phyloP scores from a whole-genome alignment of 2,113 vertebrate species.

The Pteropus alecto region DNA sequence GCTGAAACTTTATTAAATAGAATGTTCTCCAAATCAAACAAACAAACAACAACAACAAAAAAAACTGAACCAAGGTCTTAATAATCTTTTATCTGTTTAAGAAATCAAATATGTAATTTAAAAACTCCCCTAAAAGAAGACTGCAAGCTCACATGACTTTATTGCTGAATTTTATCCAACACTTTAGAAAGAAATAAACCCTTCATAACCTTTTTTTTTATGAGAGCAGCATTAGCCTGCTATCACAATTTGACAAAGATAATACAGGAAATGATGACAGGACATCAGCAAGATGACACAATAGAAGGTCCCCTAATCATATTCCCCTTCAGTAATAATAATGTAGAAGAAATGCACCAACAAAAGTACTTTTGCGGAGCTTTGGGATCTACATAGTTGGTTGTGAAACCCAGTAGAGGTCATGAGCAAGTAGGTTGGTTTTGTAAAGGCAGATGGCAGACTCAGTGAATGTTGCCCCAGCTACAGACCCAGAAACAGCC shows the following conservation, averaged over 20 bases:
- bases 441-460: neutral
- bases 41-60: neutral
- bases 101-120: neutral
- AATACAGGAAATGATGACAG: neutral
- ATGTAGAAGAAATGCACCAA: neutral
- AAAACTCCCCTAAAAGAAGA: neutral
- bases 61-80: neutral
- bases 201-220: neutral
- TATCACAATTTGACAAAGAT: neutral
- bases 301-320: neutral
- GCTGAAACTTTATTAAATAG: neutral
- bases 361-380: neutral
- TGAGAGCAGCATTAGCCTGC: neutral
- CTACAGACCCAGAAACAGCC: neutral
- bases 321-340: neutral
- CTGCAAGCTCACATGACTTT: neutral
- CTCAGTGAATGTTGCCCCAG: neutral
- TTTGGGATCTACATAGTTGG: neutral
- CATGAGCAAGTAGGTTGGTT: neutral
- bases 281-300: neutral
- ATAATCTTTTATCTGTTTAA: neutral
- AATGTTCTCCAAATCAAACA: neutral
- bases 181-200: neutral
- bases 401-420: neutral
- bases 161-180: neutral